Evolutionary conservation across 2,113 vertebrate species (phyloP), one percentile per base, ranked within the genome.

Genomic region (Sardina pilchardus): DNA sequence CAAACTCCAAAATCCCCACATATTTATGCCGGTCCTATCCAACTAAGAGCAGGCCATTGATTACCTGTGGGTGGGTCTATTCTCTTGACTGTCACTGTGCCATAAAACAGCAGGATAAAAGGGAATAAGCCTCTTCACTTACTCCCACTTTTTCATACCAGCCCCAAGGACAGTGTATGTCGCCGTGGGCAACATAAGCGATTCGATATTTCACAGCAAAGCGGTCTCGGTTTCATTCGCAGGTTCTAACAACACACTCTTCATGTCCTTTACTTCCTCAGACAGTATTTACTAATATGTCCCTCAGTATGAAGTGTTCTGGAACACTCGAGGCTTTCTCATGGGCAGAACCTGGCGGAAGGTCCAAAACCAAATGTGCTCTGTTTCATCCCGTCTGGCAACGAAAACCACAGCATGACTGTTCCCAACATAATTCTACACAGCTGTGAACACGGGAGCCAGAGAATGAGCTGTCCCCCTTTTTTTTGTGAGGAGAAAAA

Each of bases 81-180:
- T 56, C 83, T 82, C 53, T 84, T 87, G 82, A 21, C 50, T 50
- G 86, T 84, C 86, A 84, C 53, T 84, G 42, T 48, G n/a, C n/a
- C 43, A 59, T 59, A 59, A 59, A 19, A 59, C 53, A 59, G 53
- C 53, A 59, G 53, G 19, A 59, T 59, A 24, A 21, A 59, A 59
- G 53, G 53, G 21, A 59, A 59, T 59, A 59, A 59, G 53, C 24
- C 53, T 59, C 53, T 59, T 24, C 53, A 24, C 53, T 24, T 59
- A 59, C 53, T 59, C 53, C 3, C 53, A 59, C 53, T 59, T 24
- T 59, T 6, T 24, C 19, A 24, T 21, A 59, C 19, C 53, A 59
- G 53, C 21, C 21, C 53, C 53, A 59, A 21, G 21, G 6, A 59
- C 6, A 42, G 39, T 42, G 39, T 7, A 3, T 7, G 53, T 24